Percentiles rank a stretch among this genome's conserved stretches.
These are phyloP conservation scores for Chunga burmeisteri DNA, from an alignment of 2,113 vertebrate genomes.

Conservation along the genomic window DNA sequence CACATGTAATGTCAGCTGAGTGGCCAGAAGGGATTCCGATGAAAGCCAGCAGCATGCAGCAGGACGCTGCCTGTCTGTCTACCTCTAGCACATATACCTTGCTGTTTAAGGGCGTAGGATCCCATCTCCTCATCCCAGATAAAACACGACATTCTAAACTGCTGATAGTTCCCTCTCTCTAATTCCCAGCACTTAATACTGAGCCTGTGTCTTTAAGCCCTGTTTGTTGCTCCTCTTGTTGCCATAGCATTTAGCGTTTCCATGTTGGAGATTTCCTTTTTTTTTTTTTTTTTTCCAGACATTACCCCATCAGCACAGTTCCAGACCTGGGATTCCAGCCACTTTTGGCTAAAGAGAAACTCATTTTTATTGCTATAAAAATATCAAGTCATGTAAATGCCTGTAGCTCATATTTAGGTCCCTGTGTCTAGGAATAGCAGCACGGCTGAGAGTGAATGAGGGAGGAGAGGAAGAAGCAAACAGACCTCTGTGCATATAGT, in stretches of 20 bases:
- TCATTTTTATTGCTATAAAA: conserved; percentile 47
- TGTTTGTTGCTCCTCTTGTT: conserved; percentile 69
- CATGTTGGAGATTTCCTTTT: conserved; percentile 54
- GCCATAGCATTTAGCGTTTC: conserved; percentile 70
- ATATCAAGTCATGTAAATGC: neutral
- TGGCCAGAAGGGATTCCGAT: neutral
- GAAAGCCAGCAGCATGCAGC: neutral
- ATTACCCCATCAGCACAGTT: conserved; percentile 68
- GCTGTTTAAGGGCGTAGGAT: neutral
- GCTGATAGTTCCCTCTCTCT: neutral
- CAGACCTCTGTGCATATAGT: neutral
- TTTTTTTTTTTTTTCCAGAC: conserved; percentile 64
- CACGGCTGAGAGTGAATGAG: neutral
- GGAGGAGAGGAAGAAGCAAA: neutral
- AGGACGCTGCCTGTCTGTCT: neutral
- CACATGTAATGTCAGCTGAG: conserved; percentile 3
- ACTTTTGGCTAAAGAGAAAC: conserved; percentile 62
- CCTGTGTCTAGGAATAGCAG: conserved; percentile 6
- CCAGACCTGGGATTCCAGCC: conserved; percentile 67
- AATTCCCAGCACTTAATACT: neutral
- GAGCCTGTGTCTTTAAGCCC: conserved; percentile 35
- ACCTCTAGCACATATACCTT: fast-evolving
- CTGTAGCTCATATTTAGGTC: neutral
- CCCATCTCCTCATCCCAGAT: neutral
- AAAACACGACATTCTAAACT: neutral